Conservation (phyloP, 1,140 invertebrate species). For the Arion vulgaris region DNA sequence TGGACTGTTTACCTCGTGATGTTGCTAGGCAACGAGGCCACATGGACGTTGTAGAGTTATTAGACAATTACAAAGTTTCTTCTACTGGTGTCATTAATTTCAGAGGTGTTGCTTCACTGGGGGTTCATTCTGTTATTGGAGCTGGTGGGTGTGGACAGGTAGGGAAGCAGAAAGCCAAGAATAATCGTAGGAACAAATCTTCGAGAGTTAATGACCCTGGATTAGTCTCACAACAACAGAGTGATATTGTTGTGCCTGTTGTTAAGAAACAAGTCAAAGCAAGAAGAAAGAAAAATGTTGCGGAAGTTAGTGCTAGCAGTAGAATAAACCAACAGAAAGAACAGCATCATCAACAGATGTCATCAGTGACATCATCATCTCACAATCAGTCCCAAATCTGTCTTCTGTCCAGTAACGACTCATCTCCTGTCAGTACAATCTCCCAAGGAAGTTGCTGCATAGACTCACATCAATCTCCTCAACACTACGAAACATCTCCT, state of each 20-base stretch:
- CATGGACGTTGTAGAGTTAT: slow-evolving; percentile 90
- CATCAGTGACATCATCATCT: slow-evolving; percentile 3
- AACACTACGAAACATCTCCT: slow-evolving; percentile 59
- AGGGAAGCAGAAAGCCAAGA: slow-evolving; percentile 58
- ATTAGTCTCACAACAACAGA: slow-evolving; percentile 29
- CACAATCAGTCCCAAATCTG: slow-evolving; percentile 23
- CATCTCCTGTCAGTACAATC: slow-evolving; percentile 59
- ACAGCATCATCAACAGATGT: slow-evolving; percentile 17
- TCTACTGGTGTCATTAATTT: slow-evolving; percentile 56
- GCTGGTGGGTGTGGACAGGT: slow-evolving; percentile 36
- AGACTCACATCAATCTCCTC: slow-evolving; percentile 60
- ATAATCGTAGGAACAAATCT: slow-evolving; percentile 48
- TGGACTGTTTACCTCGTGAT: slow-evolving; percentile 94
- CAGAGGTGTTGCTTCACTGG: slow-evolving; percentile 65
- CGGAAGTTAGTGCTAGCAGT: background rate
- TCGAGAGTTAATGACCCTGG: background rate
- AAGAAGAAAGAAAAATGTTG: slow-evolving; percentile 53
- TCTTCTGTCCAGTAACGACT: slow-evolving; percentile 75
- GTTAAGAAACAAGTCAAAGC: slow-evolving; percentile 37
- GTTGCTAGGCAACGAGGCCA: slow-evolving; percentile 92
- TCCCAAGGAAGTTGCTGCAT: slow-evolving; percentile 74
- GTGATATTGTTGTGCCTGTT: slow-evolving; percentile 11
- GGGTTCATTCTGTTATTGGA: slow-evolving; percentile 30
- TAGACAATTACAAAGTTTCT: slow-evolving; percentile 85
- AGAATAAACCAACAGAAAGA: slow-evolving; percentile 20